Evolutionary conservation across 2,797 vertebrate genomes (phyloP), one percentile per base, ranked within the genome.

Genomic region (Jordanella pulchra): DNA sequence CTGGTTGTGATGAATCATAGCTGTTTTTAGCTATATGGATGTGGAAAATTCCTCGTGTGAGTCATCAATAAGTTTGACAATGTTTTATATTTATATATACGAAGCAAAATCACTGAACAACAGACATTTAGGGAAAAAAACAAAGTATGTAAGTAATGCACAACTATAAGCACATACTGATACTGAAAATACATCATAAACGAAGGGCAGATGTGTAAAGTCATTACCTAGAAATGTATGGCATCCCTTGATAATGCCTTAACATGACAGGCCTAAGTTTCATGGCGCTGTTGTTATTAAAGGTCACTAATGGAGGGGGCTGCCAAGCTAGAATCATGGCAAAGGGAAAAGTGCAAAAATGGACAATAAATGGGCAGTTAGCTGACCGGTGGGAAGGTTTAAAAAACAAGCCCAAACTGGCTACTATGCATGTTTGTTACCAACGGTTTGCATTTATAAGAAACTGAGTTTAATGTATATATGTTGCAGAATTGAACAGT

Each of bases 21-120:
- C 86, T 87, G 90, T 87, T 85, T 91, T 89, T 84, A 89, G 87
- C 86, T 83, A 90, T 90, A 91, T 91, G 83, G 76, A 90, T 86
- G 86, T 90, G 89, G 89, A 90, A 92, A 87, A 88, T 91, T 90
- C 85, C 84, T 88, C 63, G 78, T 84, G 83, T 85, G 89, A 91
- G 78, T 92, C 91, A 92, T 91, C 89, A 88, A 87, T 91, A 89
- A 86, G 75, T 77, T 77, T 85, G 83, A 91, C 86, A 88, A 88
- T 85, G 84, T 82, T 86, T 79, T 60, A 76, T 68, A 73, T 80
- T 45, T 69, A 75, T 78, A 71, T 76, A 75, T 13, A 85, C 30
- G 47, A 66, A 75, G 56, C 23, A 75, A 47, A 30, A 64, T 48
- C n/a, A 55, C 27, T 23, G 18, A 72, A 77, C 63, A 50, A 69